Base-by-base conservation (phyloP, 2,797 vertebrate species). In the Tiaroga cobitis region DNA sequence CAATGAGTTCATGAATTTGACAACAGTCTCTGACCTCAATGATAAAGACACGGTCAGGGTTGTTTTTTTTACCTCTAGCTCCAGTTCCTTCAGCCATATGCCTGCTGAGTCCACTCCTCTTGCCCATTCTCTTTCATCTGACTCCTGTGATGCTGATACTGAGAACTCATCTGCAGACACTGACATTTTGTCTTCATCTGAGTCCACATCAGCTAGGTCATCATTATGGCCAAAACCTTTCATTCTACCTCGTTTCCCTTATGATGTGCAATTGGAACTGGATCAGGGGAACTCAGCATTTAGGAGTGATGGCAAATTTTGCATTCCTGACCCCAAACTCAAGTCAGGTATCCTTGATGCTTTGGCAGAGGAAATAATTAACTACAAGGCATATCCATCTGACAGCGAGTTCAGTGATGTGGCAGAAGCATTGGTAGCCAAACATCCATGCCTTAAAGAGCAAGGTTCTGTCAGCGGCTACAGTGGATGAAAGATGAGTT, bases 141-240 rank as follows among this genome's bases (percentile, higher is more conserved):
- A 26, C 69, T 16, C 41, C 41, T 43, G 24, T 72, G 69, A 72
- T 72, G 69, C 69, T 72, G 69, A 72, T 39, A 13, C 4, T 70
- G 68, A 70, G 39, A 72, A 43, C 39, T 72, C 39, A 43, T 46
- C 39, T 46, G 39, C 24, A 3, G 69, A 46, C 5, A 8, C 24
- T 46, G 69, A 72, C 39, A 72, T 26, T 72, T 43, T 72, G 39
- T 46, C 69, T 5, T 70, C 68, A 26, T 72, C 69, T 49, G 46
- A 49, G 46, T 49, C 46, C 39, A 72, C 24, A 72, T 72, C 69
- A 72, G 69, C 69, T 46, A 72, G 69, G 39, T 72, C 69, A 43
- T 72, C 39, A 26, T 26, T 72, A 72, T 72, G 24, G 39, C 39
- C 69, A 72, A 43, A 39, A 26, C 69, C 69, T 43, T 72, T 72